Evolutionary conservation across 2,113 vertebrate species (phyloP).

Genomic region (Climacteris rufus): DNA sequence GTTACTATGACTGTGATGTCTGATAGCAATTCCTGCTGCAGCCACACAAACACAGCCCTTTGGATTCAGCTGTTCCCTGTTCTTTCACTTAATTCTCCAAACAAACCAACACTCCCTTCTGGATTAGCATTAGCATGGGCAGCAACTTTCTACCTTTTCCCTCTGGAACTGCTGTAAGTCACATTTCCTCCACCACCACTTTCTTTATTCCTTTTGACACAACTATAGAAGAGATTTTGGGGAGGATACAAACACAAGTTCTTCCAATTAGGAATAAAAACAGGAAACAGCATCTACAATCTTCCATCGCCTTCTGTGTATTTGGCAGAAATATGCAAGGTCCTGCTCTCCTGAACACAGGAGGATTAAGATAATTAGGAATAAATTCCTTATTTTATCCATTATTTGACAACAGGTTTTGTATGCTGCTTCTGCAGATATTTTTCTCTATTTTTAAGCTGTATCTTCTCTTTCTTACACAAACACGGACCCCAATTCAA

Average conservation of each 20-base stretch:
- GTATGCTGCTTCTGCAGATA: accelerated
- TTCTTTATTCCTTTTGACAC: not conserved
- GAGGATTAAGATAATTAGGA: not conserved
- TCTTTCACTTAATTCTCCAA: not conserved
- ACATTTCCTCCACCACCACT: not conserved
- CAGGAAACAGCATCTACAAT: not conserved
- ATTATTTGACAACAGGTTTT: not conserved
- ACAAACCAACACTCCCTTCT: not conserved
- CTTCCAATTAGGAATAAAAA: not conserved
- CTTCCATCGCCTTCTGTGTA: not conserved
- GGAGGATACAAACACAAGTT: not conserved
- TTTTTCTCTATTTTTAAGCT: not conserved
- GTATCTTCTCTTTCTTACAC: not conserved
- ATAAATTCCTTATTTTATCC: not conserved
- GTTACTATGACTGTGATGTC: not conserved
- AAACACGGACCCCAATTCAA: not conserved
- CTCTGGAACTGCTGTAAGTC: not conserved
- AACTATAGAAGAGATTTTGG: not conserved
- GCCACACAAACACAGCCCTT: not conserved
- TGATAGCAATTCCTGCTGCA: not conserved
- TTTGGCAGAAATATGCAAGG: not conserved
- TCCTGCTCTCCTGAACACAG: not conserved
- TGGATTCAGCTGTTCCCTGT: not conserved
- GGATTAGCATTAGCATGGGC: not conserved
- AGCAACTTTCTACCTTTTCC: not conserved